Evolutionary conservation across 2,888 invertebrate genomes (phyloP), one percentile per base, ranked within the genome.

Genomic region (Lasioglossum pauxillum): DNA sequence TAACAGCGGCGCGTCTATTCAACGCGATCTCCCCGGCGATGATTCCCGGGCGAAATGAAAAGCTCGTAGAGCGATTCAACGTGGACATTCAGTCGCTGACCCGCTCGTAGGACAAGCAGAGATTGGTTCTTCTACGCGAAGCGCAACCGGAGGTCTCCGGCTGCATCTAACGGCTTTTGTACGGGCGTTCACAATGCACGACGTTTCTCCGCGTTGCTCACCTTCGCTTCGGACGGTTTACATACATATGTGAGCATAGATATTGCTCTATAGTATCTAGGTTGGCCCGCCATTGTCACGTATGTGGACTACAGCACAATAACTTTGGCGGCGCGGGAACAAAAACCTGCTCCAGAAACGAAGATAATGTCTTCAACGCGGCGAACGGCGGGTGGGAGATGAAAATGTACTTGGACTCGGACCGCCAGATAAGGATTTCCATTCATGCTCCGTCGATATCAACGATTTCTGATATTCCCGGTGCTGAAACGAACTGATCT

Each of bases 151-250:
- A 64, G 91, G 89, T 92, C 91, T 90, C 91, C 87, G 80, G 88
- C 81, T 88, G 85, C 86, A 84, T 86, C 89, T 91, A 92, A 90
- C 88, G 90, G 90, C 91, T 92, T 91, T 93, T 93, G 92, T 92
- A 87, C 82, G 87, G 86, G 74, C 84, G 88, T 86, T 77, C 71
- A 81, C 78, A 80, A 77, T 80, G 84, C 79, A 71, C 72, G 77
- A 72, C 72, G 79, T 67, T 74, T 74, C 87, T 83, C 74, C 84
- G 84, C 87, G 87, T 86, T 85, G 81, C 87, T 77, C 75, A 53
- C 78, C 78, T 64, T 77, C 60, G 74, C n/a, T n/a, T 53, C 53
- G 53, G 74, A 84, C 78, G 81, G 83, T 81, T 78, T 80, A 83
- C 80, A 84, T 80, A 83, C 80, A 84, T 75, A 83, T 75, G 73